Base-by-base conservation (phyloP, 2,888 invertebrate genomes). In the Flexamia atlantica region DNA sequence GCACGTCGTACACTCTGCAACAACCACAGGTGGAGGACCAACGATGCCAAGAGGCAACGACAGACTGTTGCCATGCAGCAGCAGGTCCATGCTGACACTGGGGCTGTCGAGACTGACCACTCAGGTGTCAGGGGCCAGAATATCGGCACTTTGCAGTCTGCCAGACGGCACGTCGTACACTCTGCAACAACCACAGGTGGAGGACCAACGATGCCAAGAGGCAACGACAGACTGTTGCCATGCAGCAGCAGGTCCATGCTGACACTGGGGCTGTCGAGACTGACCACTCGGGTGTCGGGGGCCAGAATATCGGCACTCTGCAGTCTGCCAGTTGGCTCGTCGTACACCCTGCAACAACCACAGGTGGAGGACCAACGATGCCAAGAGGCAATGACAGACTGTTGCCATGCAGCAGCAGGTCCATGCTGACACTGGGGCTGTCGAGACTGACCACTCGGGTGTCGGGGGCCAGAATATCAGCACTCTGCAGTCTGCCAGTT, bases 241-340 rank as follows among this genome's bases (percentile, higher is more conserved):
- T 79, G 79, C n/a, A 79, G 50, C 28, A 53, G 28, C 10, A 79
- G 36, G 32, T 79, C 79, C 79, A 79, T 10, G 28, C 57, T 50
- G 17, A 79, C 30, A 57, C 57, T 17, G 10, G 46, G 57, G 7
- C 12, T 28, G 36, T 30, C 23, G 12, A 53, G 20, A 20, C 9
- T 14, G 2, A 79, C 57, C 1, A 79, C 23, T 2, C 17, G 57
- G 10, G 79, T 57, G 17, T 79, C 57, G 14, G 79, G 57, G 36
- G 79, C 57, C 57, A 79, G 36, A n/a, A 79, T 79, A n/a, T 79
- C 79, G 1, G 36, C 79, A 79, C 79, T 57, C 57, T 79, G 57
- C 57, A 79, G 23, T 36, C 28, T 28, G 10, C 79, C 79, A 20
- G 10, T 53, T 28, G 0, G 12, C 12, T 14, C 50, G 9, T 79